A percentile compares a stretch with the other conserved stretches of the same genome.
Evolutionary conservation across 1,140 invertebrate genomes (phyloP).

Genomic region (Delia radicum): DNA sequence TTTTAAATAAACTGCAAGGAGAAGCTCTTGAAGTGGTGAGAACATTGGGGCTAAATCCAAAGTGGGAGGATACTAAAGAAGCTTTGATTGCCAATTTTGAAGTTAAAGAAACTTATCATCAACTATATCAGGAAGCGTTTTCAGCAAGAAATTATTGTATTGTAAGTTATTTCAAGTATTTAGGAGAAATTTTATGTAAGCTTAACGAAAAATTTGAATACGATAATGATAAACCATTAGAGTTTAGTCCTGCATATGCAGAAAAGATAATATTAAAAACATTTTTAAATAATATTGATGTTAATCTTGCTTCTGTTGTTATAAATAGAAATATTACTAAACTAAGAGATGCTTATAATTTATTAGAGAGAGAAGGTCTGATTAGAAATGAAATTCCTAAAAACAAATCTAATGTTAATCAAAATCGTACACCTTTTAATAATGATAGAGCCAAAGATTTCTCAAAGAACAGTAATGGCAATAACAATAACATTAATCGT

Average conservation of each 20-base stretch:
- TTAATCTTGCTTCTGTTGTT: conserved; percentile 27
- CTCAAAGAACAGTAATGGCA: too few relatives aligned
- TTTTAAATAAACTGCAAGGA: conserved; percentile 32
- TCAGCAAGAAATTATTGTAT: neutral
- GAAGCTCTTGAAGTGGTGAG: conserved; percentile 29
- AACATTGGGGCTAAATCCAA: conserved; percentile 27
- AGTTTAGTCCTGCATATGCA: conserved; percentile 27
- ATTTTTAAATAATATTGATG: conserved; percentile 30
- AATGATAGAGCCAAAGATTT: conserved; percentile 8
- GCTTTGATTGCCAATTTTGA: conserved; percentile 28
- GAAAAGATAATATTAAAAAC: too few relatives aligned
- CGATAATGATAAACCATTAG: conserved; percentile 20
- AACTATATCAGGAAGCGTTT: conserved; percentile 9
- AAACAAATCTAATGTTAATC: neutral
- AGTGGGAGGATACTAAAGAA: conserved; percentile 16
- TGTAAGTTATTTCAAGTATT: neutral
- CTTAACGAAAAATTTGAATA: conserved; percentile 21
- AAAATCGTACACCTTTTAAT: conserved; percentile 7
- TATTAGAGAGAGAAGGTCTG: conserved; percentile 6
- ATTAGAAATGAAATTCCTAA: neutral
- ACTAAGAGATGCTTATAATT: conserved; percentile 26
- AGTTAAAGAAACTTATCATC: conserved; percentile 26
- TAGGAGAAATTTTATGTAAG: conserved; percentile 12
- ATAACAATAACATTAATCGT: too few relatives aligned
- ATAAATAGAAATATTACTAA: conserved; percentile 29